Conservation (phyloP, 1,140 invertebrate species). For the Elysia chlorotica region DNA sequence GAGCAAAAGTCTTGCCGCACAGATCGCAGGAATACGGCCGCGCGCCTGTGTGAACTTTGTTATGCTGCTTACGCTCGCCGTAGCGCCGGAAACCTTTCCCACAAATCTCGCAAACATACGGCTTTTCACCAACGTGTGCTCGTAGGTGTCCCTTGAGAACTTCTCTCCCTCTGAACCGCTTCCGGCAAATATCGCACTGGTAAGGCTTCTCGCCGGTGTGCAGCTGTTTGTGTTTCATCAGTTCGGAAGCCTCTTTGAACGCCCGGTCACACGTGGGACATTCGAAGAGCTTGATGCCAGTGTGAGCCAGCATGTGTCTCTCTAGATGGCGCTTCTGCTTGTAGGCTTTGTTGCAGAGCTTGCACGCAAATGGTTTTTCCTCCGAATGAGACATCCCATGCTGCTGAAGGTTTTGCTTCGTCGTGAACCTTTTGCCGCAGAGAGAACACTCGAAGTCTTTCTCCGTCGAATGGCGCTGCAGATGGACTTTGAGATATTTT, state of each 20-base stretch:
- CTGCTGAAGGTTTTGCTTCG: not conserved
- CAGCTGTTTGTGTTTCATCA: not conserved
- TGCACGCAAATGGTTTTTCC: not conserved
- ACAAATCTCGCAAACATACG: not conserved
- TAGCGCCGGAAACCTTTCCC: not conserved
- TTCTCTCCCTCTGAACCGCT: not conserved
- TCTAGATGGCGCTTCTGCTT: conserved; percentile 93
- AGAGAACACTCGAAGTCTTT: not conserved
- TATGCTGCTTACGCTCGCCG: not conserved
- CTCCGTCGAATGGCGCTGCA: not conserved
- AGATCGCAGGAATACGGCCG: not conserved
- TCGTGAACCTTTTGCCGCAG: conserved; percentile 1
- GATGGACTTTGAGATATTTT: too few species aligned
- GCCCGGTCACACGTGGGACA: conserved; percentile 89
- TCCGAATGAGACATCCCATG: not conserved
- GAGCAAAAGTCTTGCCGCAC: not conserved
- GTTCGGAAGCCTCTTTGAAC: conserved; percentile 77
- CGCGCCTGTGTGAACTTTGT: conserved; percentile 5
- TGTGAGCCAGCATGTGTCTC: conserved; percentile 92
- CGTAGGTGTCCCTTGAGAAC: not conserved
- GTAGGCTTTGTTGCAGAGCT: conserved; percentile 65
- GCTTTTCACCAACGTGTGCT: not conserved
- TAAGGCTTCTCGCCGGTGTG: not conserved
- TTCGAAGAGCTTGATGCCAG: conserved; percentile 90
- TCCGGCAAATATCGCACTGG: not conserved